phyloP scores from a whole-genome alignment of 1,140 invertebrate species.

The Ruditapes philippinarum region DNA sequence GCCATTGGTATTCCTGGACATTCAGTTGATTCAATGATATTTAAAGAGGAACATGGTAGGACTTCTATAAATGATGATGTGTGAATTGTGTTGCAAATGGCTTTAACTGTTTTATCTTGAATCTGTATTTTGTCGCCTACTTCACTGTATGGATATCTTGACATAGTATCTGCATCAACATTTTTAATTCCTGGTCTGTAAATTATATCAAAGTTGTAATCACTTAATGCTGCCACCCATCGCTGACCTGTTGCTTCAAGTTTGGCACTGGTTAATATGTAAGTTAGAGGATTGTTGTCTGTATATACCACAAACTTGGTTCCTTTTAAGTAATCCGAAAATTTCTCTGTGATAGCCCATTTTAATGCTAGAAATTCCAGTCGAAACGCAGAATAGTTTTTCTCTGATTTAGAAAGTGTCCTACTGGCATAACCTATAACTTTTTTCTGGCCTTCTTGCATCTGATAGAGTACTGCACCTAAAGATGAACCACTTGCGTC shows the following conservation, averaged over 20 bases:
- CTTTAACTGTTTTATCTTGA: background rate
- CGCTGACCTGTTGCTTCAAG: conserved; percentile 10
- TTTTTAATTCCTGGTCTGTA: conserved; percentile 18
- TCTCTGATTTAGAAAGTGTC: conserved; percentile 20
- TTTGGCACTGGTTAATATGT: conserved; percentile 3
- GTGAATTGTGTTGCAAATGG: no score
- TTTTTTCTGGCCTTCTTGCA: background rate
- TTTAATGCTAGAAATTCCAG: conserved; percentile 8
- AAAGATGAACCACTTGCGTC: background rate
- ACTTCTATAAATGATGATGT: no score
- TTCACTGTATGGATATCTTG: background rate
- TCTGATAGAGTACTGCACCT: conserved; percentile 23
- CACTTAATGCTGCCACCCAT: no score
- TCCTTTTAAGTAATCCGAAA: background rate
- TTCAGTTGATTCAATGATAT: no score
- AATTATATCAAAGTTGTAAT: conserved; percentile 23
- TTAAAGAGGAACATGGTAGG: no score
- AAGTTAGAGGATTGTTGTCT: conserved; percentile 29
- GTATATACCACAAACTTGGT: background rate
- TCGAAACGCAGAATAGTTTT: conserved; percentile 14
- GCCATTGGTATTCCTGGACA: no score
- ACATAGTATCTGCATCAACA: background rate
- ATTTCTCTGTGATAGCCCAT: conserved; percentile 30
- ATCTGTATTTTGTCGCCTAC: background rate
- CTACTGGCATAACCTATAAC: conserved; percentile 45